Evolutionary conservation across 2,113 vertebrate genomes (phyloP).

Genomic region (Balaeniceps rex): DNA sequence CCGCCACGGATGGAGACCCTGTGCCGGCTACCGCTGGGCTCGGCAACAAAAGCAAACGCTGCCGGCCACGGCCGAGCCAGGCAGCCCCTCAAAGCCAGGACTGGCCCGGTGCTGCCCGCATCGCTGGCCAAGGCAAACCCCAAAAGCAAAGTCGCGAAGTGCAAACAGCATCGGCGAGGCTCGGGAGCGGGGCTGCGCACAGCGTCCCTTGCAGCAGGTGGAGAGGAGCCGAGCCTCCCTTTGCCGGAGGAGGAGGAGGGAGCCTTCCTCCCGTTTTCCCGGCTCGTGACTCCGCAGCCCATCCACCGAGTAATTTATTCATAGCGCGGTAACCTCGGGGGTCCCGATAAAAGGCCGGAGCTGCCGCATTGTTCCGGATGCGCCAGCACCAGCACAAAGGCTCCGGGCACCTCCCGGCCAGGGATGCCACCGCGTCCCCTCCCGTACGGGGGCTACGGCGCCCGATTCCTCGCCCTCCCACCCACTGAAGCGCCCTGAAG

Average conservation of each 20-base stretch:
- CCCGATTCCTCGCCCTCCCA: not conserved
- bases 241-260: not conserved
- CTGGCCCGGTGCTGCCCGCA: not conserved
- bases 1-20: not conserved
- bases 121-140: no score
- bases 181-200: not conserved
- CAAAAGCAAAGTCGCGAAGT: not conserved
- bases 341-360: not conserved
- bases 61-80: not conserved
- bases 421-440: not conserved
- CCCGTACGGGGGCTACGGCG: fast-evolving
- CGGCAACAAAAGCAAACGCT: not conserved
- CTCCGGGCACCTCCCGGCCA: not conserved
- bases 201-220: fast-evolving
- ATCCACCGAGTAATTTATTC: not conserved
- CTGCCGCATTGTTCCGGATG: not conserved
- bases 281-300: not conserved
- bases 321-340: not conserved
- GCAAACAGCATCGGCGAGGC: not conserved
- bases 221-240: not conserved
- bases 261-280: not conserved
- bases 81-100: not conserved
- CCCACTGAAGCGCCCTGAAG: not conserved
- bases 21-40: not conserved
- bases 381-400: not conserved